Evolutionary conservation across 1,140 invertebrate species (phyloP), one percentile per base, ranked within the genome.

Genomic region (Drosophila albomicans): DNA sequence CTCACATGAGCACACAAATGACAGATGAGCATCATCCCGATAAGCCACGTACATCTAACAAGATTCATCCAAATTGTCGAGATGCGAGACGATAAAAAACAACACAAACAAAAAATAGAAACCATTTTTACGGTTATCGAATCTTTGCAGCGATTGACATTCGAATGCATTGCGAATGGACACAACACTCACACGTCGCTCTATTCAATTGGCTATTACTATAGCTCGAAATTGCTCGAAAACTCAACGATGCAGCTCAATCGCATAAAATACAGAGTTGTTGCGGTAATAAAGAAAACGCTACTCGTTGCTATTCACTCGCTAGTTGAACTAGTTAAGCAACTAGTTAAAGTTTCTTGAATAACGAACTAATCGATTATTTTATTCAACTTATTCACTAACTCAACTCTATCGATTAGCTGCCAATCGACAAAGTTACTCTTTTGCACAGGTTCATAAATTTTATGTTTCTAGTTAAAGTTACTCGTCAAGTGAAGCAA

Each of bases 1-100:
- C 66, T 75, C 72, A 58, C 72, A 75, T 75, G 73, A 65, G 61
- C 54, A 71, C 59, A 75, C 73, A 75, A 59, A 75, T 70, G 66
- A 70, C 72, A 75, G 72, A 70, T 70, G 72, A 63, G 66, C 66
- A 63, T 49, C 66, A 70, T 56, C 52, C 8, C 51, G 65, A 74
- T 74, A 74, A 74, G 57, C 41, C 65, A 61, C 48, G 41, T 38
- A 48, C 46, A 59, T 28, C 46, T 61, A 56, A 69, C 41, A 49
- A 54, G 64, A 61, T 61, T 54, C 48, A 25, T 52, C 28, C 56
- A 61, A 68, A 68, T 59, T 61, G 70, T 61, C 57, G 28, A 52
- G 46, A 61, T 59, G 52, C 45, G 16, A 43, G 38, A 15, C 3
- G n/a, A 52, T 11, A 28, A 52, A 52, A 28, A 35, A 54, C 7